Conservation (phyloP, 2,888 invertebrate genomes). For the Ecliptopera silaceata region DNA sequence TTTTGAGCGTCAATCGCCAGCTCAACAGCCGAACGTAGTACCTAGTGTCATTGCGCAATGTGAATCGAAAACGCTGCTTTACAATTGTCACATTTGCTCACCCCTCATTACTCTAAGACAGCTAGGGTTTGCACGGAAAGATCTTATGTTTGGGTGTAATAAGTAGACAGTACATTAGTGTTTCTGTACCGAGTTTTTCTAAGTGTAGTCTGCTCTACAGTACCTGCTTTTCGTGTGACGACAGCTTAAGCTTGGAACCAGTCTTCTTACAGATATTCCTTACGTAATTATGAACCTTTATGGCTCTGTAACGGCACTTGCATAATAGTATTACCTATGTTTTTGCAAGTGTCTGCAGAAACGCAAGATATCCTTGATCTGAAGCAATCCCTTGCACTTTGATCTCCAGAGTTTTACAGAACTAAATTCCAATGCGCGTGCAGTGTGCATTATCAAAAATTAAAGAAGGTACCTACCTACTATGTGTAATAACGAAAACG, state of each 20-base stretch:
- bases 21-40: too few species aligned
- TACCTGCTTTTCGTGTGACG: conserved; percentile 1
- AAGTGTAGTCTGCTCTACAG: background rate
- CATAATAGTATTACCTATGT: conserved; percentile 18
- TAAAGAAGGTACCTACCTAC: background rate
- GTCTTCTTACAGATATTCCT: conserved; percentile 26
- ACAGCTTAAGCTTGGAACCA: conserved; percentile 19
- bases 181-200: too few species aligned
- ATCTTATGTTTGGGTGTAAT: too few species aligned
- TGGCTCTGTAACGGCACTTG: conserved; percentile 21
- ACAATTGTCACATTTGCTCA: too few species aligned
- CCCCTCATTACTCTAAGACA: too few species aligned
- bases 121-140: too few species aligned
- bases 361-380: conserved; percentile 12
- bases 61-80: too few species aligned
- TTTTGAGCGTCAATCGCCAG: too few species aligned
- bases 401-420: background rate
- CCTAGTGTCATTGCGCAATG: too few species aligned
- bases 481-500: too few species aligned
- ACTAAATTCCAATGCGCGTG: too few species aligned
- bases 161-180: too few species aligned
- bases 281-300: conserved; percentile 24
- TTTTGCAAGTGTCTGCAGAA: conserved; percentile 9
- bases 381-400: background rate
- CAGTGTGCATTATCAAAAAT: background rate